Percentiles rank a stretch among this genome's conserved stretches.
Evolutionary conservation across 2,113 vertebrate genomes (phyloP).

Genomic region (Pelusios castaneus): DNA sequence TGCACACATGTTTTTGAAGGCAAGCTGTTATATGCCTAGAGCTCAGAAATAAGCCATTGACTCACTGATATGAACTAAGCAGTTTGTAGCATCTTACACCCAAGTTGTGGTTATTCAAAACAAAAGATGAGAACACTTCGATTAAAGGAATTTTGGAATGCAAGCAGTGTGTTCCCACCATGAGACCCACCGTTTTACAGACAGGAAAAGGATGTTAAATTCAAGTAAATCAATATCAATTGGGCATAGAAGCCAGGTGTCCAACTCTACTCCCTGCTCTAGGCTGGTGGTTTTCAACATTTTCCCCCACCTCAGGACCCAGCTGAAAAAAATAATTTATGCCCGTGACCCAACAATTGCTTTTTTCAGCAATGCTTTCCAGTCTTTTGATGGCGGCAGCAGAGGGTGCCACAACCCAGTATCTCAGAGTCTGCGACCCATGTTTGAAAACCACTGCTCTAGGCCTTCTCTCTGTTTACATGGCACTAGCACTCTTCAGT

Average conservation of each 20-base stretch:
- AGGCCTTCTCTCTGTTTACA: accelerated
- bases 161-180: not conserved
- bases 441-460: too few relatives aligned
- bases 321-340: too few relatives aligned
- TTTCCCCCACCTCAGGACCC: too few relatives aligned
- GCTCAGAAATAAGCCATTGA: not conserved
- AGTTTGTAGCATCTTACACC: not conserved
- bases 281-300: too few relatives aligned
- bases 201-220: not conserved
- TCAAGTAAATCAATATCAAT: not conserved
- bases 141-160: not conserved
- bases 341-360: too few relatives aligned
- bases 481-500: not conserved
- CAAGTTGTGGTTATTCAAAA: not conserved
- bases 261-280: not conserved
- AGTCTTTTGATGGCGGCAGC: too few relatives aligned
- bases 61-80: not conserved
- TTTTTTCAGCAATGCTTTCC: too few relatives aligned
- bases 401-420: too few relatives aligned
- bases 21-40: not conserved
- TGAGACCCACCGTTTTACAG: not conserved
- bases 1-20: not conserved
- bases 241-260: accelerated
- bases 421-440: too few relatives aligned
- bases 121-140: not conserved